phyloP scores from a whole-genome alignment of 1,140 invertebrate species.

The Macrobrachium nipponense region DNA sequence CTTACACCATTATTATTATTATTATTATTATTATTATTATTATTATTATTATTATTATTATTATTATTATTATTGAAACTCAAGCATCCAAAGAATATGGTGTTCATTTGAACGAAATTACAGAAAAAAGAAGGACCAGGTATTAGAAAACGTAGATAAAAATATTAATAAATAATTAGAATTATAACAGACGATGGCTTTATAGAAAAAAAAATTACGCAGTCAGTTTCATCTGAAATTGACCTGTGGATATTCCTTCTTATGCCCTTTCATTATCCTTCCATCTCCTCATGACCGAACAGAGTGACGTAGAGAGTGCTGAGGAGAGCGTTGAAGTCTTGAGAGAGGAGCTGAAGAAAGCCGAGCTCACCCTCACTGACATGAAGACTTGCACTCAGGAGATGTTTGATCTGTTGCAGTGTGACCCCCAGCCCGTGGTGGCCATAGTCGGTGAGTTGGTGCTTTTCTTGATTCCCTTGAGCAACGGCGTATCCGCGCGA shows the following conservation, averaged over 20 bases:
- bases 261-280: not conserved
- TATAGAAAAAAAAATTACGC: no score
- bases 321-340: slow-evolving; percentile 19
- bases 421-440: slow-evolving; percentile 43
- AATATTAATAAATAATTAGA: no score
- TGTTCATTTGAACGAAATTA: no score
- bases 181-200: no score
- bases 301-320: slow-evolving; percentile 26
- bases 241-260: not conserved
- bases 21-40: no score
- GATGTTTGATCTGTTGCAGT: slow-evolving; percentile 47
- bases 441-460: slow-evolving; percentile 45
- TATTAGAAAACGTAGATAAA: no score
- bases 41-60: no score
- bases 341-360: slow-evolving; percentile 28
- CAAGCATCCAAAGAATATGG: no score
- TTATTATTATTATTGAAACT: no score
- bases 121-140: no score
- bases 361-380: slow-evolving; percentile 43
- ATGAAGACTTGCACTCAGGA: slow-evolving; percentile 53
- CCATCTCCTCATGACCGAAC: not conserved
- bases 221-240: no score
- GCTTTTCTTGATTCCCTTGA: not conserved
- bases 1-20: no score
- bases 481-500: not conserved